Evolutionary conservation across 2,797 vertebrate genomes (phyloP).

Genomic region (Avahi laniger): DNA sequence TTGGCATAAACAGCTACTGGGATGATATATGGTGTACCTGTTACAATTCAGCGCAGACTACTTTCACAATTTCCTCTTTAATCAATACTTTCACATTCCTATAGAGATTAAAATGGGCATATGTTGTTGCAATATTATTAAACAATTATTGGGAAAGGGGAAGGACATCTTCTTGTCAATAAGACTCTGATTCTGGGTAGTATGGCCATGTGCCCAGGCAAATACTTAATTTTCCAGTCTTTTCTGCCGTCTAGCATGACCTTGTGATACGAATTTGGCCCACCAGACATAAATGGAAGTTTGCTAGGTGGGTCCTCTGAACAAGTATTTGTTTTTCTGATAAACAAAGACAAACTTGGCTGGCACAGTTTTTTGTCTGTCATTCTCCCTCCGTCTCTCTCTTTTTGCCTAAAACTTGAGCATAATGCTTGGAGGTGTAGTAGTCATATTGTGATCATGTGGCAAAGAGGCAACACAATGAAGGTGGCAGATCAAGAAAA

Average conservation of each 20-base stretch:
- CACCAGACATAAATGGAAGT: neutral
- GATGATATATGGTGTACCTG: conserved; percentile 2
- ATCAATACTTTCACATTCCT: neutral
- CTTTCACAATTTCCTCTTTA: neutral
- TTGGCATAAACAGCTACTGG: conserved; percentile 51
- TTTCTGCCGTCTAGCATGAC: neutral
- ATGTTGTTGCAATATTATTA: neutral
- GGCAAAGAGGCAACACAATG: neutral
- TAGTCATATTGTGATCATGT: neutral
- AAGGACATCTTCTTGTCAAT: neutral
- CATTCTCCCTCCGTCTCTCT: neutral
- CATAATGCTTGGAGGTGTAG: neutral
- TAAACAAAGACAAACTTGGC: conserved; percentile 6
- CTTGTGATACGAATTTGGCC: neutral
- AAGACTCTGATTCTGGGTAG: neutral
- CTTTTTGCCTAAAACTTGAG: neutral
- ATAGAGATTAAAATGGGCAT: neutral
- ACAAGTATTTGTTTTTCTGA: neutral
- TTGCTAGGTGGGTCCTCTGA: neutral
- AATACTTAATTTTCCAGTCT: neutral
- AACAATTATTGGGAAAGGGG: neutral
- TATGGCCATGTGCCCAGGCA: neutral
- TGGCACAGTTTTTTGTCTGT: neutral
- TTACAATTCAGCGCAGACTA: neutral
- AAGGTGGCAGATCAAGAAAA: neutral